phyloP scores from a whole-genome alignment of 2,113 vertebrate genomes.

The Cryptotis parvus region DNA sequence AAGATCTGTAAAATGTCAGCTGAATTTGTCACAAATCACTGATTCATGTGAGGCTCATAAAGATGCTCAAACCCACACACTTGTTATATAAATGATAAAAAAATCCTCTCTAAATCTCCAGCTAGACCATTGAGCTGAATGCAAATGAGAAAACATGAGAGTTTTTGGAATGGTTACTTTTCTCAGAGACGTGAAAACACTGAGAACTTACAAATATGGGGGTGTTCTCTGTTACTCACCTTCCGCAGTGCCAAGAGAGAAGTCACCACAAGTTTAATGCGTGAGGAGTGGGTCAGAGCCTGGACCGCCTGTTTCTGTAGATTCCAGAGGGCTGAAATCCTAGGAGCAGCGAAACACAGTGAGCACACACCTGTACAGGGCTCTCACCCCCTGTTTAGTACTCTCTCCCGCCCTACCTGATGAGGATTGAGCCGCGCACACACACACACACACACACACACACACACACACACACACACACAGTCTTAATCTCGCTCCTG shows the following conservation, averaged over 20 bases:
- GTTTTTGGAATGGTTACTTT: constrained; percentile 20
- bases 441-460: too few species aligned
- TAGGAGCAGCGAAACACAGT: too few species aligned
- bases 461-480: too few species aligned
- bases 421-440: too few species aligned
- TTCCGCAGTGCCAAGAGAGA: neutral
- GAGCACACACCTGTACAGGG: too few species aligned
- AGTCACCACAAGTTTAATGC: neutral
- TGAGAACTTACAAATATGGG: constrained; percentile 40
- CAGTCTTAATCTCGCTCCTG: too few species aligned
- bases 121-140: constrained; percentile 41
- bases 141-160: constrained; percentile 52
- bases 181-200: constrained; percentile 27
- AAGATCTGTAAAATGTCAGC: constrained; percentile 68
- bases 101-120: constrained; percentile 58
- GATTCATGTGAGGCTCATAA: constrained; percentile 67
- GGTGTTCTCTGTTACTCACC: neutral
- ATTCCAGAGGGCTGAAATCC: too few species aligned
- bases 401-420: too few species aligned
- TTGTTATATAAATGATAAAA: constrained; percentile 73
- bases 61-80: constrained; percentile 52
- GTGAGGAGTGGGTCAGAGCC: too few species aligned
- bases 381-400: too few species aligned
- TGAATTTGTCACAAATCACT: constrained; percentile 69
- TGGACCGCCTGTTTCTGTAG: too few species aligned